A percentile compares a stretch with the other conserved stretches of the same genome.
Evolutionary conservation across 2,113 vertebrate genomes (phyloP).

Genomic region (Ammodytes marinus): DNA sequence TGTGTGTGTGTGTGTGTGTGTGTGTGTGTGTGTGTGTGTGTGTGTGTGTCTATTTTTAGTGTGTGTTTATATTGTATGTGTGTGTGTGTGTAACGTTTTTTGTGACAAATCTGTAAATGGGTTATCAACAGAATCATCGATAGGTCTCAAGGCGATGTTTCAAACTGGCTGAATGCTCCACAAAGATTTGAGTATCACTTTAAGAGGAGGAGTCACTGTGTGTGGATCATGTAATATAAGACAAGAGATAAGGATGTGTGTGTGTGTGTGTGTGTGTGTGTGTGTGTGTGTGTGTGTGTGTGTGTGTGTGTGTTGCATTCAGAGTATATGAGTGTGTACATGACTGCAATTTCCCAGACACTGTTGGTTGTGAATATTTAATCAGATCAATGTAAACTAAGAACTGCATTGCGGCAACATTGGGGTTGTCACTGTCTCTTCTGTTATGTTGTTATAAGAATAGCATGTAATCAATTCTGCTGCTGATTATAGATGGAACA

Average conservation of each 20-base stretch:
- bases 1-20: too few species aligned
- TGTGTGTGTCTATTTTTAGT: too few species aligned
- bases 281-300: background rate
- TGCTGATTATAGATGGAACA: too few species aligned
- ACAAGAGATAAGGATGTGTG: background rate
- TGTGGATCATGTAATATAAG: background rate
- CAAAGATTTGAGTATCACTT: background rate
- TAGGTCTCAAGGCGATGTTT: background rate
- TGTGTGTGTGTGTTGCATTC: background rate
- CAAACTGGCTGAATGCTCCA: background rate
- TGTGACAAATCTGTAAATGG: background rate
- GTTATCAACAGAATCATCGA: background rate
- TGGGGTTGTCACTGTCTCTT: background rate
- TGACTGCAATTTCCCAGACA: background rate
- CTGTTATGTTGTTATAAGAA: slow-evolving; percentile 7
- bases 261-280: background rate
- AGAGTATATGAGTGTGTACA: background rate
- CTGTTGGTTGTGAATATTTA: slow-evolving; percentile 30
- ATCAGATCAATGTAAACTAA: slow-evolving; percentile 11
- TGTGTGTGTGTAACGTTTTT: too few species aligned
- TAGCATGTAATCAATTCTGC: slow-evolving; percentile 23
- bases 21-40: too few species aligned
- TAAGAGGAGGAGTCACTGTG: background rate
- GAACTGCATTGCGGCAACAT: slow-evolving; percentile 33
- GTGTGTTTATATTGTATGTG: too few species aligned